Conservation (phyloP, 2,113 vertebrate species). For the Balaenoptera acutorostrata region DNA sequence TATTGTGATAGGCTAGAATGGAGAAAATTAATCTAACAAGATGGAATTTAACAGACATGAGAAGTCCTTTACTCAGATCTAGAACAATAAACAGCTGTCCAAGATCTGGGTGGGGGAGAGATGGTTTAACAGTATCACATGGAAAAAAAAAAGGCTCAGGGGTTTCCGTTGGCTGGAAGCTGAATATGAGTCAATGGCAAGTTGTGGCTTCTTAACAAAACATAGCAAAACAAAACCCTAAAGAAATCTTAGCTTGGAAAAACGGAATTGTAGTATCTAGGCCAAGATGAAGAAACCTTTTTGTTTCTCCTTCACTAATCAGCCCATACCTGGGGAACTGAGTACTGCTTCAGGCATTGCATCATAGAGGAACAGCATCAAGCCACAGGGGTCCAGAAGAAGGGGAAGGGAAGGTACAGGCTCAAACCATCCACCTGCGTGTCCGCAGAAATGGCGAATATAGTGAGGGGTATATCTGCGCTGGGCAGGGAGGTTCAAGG, state of each 20-base stretch:
- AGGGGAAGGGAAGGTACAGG: background rate
- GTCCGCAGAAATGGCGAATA: background rate
- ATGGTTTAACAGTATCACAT: background rate
- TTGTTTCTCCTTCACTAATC: background rate
- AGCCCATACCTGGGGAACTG: background rate
- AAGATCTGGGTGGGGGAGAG: background rate
- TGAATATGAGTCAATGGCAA: slow-evolving; percentile 44
- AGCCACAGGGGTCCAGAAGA: background rate
- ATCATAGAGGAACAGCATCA: background rate
- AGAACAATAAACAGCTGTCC: background rate
- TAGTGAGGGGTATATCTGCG: background rate
- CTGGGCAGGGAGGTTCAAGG: too few species aligned
- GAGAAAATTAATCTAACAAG: background rate
- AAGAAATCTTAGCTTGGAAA: slow-evolving; percentile 12
- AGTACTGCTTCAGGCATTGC: background rate
- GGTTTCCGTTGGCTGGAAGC: slow-evolving; percentile 43
- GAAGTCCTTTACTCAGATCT: slow-evolving; percentile 16
- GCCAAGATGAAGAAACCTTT: background rate
- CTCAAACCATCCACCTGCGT: background rate
- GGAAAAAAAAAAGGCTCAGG: background rate
- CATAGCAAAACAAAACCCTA: slow-evolving; percentile 26
- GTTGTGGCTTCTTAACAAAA: slow-evolving; percentile 13
- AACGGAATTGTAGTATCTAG: background rate
- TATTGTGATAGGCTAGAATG: background rate
- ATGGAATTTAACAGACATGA: slow-evolving; percentile 6